Base-by-base conservation (phyloP, 2,888 invertebrate species). In the Drosophila emarginata region DNA sequence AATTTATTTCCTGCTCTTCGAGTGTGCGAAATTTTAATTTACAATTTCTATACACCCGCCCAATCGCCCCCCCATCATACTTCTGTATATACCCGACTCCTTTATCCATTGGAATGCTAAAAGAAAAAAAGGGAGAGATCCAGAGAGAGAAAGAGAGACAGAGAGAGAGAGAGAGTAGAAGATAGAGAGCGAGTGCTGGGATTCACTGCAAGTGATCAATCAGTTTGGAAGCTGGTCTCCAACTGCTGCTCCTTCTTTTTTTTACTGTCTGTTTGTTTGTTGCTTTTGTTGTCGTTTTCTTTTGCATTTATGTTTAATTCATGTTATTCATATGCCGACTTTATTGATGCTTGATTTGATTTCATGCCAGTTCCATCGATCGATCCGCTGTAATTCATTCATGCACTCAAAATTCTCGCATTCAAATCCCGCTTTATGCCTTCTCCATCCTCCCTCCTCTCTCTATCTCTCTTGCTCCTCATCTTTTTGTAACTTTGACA, bases 301-400 rank as follows among this genome's bases (percentile, higher is more conserved):
- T 88, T 87, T 89, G 88, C 89, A 89, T 88, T 89, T 89, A 88
- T 88, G 89, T 88, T 86, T 88, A 89, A 89, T 89, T 89, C 89
- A 88, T 89, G 83, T 83, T 80, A 83, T 83, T 83, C 80, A 83
- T 87, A 87, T 76, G 88, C 87, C 73, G 81, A 86, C 81, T 85
- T 85, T 85, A 88, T 83, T 88, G 84, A 80, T 84, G 83, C 84
- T 79, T 79, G 80, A 86, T 88, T 80, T 83, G 86, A 80, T 75
- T 74, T 64, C 64, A 67, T 73, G 72, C 56, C 66, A 58, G 57
- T 28, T 59, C 63, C 71, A 70, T 59, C 70, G 58, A 54, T 39
- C 21, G 60, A 70, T 54, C 61, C 40, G 61, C 61, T 50, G 65
- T 65, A 88, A 89, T 89, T 89, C 88, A 89, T 89, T 89, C 89